phyloP scores from a whole-genome alignment of 2,888 invertebrate species.

The Ischnus inquisitorius region DNA sequence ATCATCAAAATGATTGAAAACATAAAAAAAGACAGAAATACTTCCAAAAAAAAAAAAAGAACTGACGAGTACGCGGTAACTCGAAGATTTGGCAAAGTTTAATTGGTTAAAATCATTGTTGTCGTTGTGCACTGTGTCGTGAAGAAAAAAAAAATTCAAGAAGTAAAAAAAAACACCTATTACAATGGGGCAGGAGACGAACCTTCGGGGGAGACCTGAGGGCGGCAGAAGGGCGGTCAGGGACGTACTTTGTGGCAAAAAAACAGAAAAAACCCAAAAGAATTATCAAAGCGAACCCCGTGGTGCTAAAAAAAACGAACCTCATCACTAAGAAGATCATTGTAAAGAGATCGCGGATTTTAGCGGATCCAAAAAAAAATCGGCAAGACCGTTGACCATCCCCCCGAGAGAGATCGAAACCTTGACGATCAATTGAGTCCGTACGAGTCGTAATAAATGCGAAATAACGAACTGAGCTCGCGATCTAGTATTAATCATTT shows the following conservation, averaged over 20 bases:
- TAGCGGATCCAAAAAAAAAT: slow-evolving; percentile 20
- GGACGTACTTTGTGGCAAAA: slow-evolving; percentile 84
- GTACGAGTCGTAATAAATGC: background rate
- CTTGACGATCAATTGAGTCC: slow-evolving; percentile 1
- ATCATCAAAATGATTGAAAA: background rate
- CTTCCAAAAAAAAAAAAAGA: slow-evolving; percentile 16
- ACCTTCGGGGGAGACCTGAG: slow-evolving; percentile 80
- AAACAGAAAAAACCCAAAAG: slow-evolving; percentile 65
- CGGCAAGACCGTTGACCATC: no score
- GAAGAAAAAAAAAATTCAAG: background rate
- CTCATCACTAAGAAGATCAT: background rate
- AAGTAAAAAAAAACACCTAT: slow-evolving; percentile 9
- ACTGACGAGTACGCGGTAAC: slow-evolving; percentile 16
- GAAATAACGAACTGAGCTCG: slow-evolving; percentile 46
- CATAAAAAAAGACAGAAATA: no score
- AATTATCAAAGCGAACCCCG: slow-evolving; percentile 23
- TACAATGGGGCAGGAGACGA: slow-evolving; percentile 80
- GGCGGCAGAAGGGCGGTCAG: slow-evolving; percentile 84
- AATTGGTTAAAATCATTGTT: slow-evolving; percentile 46
- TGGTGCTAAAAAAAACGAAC: slow-evolving; percentile 29
- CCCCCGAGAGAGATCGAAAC: background rate
- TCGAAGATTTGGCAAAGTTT: slow-evolving; percentile 52
- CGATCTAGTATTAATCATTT: slow-evolving; percentile 72
- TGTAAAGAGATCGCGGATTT: slow-evolving; percentile 6
- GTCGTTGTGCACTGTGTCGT: slow-evolving; percentile 48